Conservation (phyloP, 2,797 vertebrate species). For the Bradypodion ventrale region DNA sequence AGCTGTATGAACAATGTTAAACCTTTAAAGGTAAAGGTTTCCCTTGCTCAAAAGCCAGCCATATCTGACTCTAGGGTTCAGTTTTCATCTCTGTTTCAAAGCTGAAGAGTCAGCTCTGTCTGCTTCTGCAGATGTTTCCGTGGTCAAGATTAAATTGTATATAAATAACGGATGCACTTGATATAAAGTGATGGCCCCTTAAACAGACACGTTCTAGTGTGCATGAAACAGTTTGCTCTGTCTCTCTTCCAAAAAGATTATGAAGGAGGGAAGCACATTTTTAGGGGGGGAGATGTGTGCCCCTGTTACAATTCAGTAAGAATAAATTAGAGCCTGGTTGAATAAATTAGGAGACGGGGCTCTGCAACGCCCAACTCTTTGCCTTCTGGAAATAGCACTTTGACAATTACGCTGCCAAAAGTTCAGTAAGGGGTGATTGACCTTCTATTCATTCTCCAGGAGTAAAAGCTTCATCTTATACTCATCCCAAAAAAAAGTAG, state of each 20-base stretch:
- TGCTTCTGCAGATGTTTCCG: too few species aligned
- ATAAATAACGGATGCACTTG: not conserved
- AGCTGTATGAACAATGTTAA: not conserved
- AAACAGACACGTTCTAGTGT: not conserved
- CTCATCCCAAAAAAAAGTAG: not conserved
- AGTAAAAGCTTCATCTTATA: slow-evolving; percentile 4
- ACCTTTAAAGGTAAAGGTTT: too few species aligned
- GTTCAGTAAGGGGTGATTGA: not conserved
- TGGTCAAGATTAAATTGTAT: not conserved
- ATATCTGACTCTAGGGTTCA: too few species aligned
- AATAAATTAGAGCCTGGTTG: slow-evolving; percentile 50
- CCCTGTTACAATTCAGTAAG: slow-evolving; percentile 37
- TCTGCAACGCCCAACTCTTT: slow-evolving; percentile 2
- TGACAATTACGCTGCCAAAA: not conserved
- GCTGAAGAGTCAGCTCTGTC: too few species aligned
- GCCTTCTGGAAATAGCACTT: slow-evolving; percentile 1
- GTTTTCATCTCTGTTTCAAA: too few species aligned
- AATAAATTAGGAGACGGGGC: slow-evolving; percentile 48
- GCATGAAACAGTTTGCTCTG: not conserved
- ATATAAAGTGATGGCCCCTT: not conserved
- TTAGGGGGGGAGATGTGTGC: slow-evolving; percentile 20
- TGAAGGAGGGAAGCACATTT: not conserved
- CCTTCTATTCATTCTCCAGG: not conserved
- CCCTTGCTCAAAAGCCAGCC: too few species aligned
- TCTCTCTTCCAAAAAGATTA: not conserved